Evolutionary conservation across 2,888 invertebrate genomes (phyloP).

Genomic region (Agrotis segetum): DNA sequence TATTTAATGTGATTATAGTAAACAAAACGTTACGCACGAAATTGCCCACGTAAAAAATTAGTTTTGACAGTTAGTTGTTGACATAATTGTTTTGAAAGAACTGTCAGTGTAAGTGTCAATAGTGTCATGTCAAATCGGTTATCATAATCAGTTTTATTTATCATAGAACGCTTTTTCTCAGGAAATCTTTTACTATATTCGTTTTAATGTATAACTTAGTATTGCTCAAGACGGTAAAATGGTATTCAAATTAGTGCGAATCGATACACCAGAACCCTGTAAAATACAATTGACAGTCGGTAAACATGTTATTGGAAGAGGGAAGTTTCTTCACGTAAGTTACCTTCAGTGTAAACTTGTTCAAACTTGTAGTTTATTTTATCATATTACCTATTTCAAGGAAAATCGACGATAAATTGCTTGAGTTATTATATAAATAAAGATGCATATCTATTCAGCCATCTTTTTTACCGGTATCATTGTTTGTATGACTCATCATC

Average conservation of each 20-base stretch:
- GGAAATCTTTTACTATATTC: not conserved
- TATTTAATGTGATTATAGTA: too few species aligned
- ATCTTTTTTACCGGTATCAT: not conserved
- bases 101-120: not conserved
- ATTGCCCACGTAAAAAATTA: too few species aligned
- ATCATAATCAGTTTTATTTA: not conserved
- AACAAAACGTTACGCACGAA: too few species aligned
- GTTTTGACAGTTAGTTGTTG: not conserved
- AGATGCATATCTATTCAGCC: not conserved
- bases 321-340: slow-evolving; percentile 83
- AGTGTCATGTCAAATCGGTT: not conserved
- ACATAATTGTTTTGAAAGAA: slow-evolving; percentile 3
- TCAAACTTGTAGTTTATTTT: not conserved
- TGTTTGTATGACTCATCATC: slow-evolving; percentile 32
- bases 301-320: slow-evolving; percentile 81
- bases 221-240: slow-evolving; percentile 63
- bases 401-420: too few species aligned
- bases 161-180: not conserved
- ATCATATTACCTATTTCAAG: too few species aligned
- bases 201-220: slow-evolving; percentile 2
- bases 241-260: slow-evolving; percentile 81
- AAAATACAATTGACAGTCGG: slow-evolving; percentile 78
- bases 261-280: slow-evolving; percentile 73
- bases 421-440: not conserved
- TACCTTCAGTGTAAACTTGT: not conserved